phyloP scores from a whole-genome alignment of 1,140 invertebrate genomes.

The Camponotus pennsylvanicus region DNA sequence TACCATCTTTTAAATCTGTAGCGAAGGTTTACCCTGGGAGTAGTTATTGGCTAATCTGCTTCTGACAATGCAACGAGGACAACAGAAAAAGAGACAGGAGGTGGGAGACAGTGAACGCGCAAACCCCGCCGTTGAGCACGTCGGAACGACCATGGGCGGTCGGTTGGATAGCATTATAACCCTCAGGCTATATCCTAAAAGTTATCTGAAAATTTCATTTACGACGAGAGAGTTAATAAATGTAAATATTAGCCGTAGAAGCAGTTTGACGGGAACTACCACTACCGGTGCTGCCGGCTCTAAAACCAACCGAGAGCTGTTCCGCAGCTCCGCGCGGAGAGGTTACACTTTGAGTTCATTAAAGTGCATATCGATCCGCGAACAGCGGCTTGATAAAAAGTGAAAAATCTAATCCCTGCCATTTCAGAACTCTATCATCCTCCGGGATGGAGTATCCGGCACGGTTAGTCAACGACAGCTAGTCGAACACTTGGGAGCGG shows the following conservation, averaged over 20 bases:
- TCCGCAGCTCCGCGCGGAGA: constrained; percentile 15
- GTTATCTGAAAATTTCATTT: constrained; percentile 86
- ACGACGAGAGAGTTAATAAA: constrained; percentile 86
- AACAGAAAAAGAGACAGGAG: constrained; percentile 53
- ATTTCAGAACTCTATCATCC: constrained; percentile 66
- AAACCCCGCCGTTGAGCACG: constrained; percentile 63
- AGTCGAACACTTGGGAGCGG: constrained; percentile 9
- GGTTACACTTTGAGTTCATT: constrained; percentile 78
- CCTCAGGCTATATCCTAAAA: constrained; percentile 84
- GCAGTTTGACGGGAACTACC: constrained; percentile 81
- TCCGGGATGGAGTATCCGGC: constrained; percentile 34
- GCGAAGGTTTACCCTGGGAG: constrained; percentile 56
- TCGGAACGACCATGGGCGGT: constrained; percentile 65
- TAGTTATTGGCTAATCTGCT: constrained; percentile 82
- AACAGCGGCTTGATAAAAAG: constrained; percentile 67
- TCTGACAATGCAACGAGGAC: constrained; percentile 77
- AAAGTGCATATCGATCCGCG: constrained; percentile 77
- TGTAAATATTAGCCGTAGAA: constrained; percentile 85
- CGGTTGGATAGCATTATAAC: constrained; percentile 81
- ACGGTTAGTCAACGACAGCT: constrained; percentile 7
- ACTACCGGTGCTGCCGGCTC: constrained; percentile 63
- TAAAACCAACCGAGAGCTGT: constrained; percentile 66
- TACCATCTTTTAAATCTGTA: constrained; percentile 44
- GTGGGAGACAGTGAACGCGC: constrained; percentile 61
- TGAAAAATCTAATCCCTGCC: constrained; percentile 73